Evolutionary conservation across 2,113 vertebrate genomes (phyloP), one percentile per base, ranked within the genome.

Genomic region (Sprattus sprattus): DNA sequence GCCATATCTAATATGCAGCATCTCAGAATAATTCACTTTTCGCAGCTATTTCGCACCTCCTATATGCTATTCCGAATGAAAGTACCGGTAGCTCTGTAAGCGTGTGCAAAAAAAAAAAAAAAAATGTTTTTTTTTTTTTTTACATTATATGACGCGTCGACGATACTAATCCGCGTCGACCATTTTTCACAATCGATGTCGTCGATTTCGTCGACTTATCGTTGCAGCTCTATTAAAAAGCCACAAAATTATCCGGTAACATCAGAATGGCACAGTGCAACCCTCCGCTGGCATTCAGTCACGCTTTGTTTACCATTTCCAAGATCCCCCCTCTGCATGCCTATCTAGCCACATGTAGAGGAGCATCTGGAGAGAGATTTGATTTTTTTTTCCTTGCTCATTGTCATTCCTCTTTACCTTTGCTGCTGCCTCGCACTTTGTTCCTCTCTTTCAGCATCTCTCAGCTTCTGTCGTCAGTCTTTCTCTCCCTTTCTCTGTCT

Each of bases 401-500:
- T 7, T 60, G 20, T 60, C 9, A 71, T 11, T 83, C 7, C 5
- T 15, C 15, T 9, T 83, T 67, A 13, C 82, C 47, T 47, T 83
- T 64, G 84, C 82, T 52, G 50, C 84, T 83, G 16, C 45, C 39
- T 52, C 88, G 1, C 0, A 80, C 85, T 64, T 60, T 32, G 64
- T 22, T 83, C 45, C 85, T 50, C 54, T 18, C 45, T 50, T 1
- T 84, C n/a, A 45, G 2, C 18, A 11, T 52, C 45, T 84, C 46
- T 1, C n/a, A 13, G 7, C 47, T 11, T 49, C 47, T 49, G 47
- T 10, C 47, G 39, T 60, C 54, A 2, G 3, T 60, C 18, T 60
- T 20, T 60, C 54, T 54, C 52, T 54, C 52, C 13, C 52, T 54
- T 11, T 54, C 52, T 54, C 52, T 54, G 8, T 22, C 54, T 60